Conservation (phyloP, 2,888 invertebrate species). For the Seira musarum region DNA sequence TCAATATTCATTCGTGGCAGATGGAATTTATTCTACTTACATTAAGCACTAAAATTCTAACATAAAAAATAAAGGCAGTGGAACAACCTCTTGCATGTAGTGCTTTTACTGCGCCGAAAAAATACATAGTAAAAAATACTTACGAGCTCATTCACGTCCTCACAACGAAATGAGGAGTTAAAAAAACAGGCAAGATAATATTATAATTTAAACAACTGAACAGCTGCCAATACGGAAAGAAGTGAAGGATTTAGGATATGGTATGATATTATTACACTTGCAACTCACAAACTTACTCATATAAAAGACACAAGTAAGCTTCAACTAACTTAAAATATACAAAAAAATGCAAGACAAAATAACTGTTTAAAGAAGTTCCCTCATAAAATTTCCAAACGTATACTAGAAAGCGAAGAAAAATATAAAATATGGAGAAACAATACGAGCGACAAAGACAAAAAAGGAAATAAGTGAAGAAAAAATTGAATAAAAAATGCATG, state of each 20-base stretch:
- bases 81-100: constrained; percentile 20
- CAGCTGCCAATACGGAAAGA: constrained; percentile 12
- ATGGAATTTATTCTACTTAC: constrained; percentile 53
- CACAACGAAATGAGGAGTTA: background rate
- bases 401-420: constrained; percentile 11
- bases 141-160: background rate
- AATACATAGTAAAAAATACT: background rate
- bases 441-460: background rate
- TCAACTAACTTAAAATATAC: too few relatives aligned
- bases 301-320: too few relatives aligned
- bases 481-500: constrained; percentile 30
- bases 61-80: constrained; percentile 32
- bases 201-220: constrained; percentile 5
- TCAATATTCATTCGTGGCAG: constrained; percentile 52
- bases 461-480: constrained; percentile 12
- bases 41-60: constrained; percentile 32
- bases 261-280: background rate
- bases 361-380: background rate
- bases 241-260: background rate
- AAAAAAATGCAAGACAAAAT: background rate
- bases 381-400: constrained; percentile 5
- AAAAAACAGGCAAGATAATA: background rate
- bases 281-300: background rate
- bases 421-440: constrained; percentile 16
- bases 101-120: background rate